Base-by-base conservation (phyloP, 2,888 invertebrate species). In the Tortricodes alternella region DNA sequence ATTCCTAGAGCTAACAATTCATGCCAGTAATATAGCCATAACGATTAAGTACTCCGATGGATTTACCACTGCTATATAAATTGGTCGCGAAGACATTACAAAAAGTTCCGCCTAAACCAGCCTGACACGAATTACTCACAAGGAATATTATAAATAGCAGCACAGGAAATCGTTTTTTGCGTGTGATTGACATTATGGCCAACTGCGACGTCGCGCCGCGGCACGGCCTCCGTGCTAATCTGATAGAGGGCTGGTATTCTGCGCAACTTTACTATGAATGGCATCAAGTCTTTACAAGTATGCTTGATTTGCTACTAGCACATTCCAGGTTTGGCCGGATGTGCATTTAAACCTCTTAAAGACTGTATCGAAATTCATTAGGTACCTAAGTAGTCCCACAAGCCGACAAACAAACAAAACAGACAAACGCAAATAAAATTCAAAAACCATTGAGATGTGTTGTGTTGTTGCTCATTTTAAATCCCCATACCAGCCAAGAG, bases 121-220 rank as follows among this genome's bases (percentile, higher is more conserved):
- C 43, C 55, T 56, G 55, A 49, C 21, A 49, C 55, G 49, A 49
- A 49, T 49, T 43, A 35, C 35, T 37, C 15, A 32, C 50, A 27
- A 15, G 38, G 23, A 24, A 39, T 39, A 38, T n/a, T 16, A 27
- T 16, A 32, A 49, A 38, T 39, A 41, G 32, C 46, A 23, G 35
- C 24, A 21, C 37, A 15, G 56, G 49, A 56, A 50, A 56, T 56
- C 37, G 49, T 37, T 44, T 49, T 55, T 56, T 56, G 55, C 32
- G 37, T 50, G 27, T 44, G 49, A 56, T 56, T 50, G 56, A 37
- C 46, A 32, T 56, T 44, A 56, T 38, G 29, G 55, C 55, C 49
- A 44, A 49, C 55, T 43, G 51, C 35, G 56, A 37, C 8, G 37
- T 46, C 52, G 49, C 49, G 21, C 5, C 29, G 21, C 24, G 48